Evolutionary conservation across 1,140 invertebrate species (phyloP).

Genomic region (Drosophila tsacasi): DNA sequence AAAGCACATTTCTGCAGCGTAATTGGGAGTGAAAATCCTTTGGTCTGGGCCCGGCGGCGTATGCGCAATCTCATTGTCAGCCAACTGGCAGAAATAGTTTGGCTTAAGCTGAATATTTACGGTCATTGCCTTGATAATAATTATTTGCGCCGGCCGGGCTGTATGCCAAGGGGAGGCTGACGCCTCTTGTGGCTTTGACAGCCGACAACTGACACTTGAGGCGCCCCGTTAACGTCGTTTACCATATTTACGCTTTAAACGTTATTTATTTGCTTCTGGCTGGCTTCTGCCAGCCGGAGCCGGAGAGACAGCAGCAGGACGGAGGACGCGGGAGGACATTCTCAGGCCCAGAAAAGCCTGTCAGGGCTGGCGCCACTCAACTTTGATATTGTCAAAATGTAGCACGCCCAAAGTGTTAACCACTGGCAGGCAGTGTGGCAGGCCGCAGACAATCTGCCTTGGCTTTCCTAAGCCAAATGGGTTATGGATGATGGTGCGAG

Average conservation of each 20-base stretch:
- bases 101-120: slow-evolving; percentile 9
- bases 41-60: slow-evolving; percentile 47
- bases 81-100: slow-evolving; percentile 19
- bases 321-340: neutral
- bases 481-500: slow-evolving; percentile 30
- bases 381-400: slow-evolving; percentile 72
- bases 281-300: slow-evolving; percentile 13
- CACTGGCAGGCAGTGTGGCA: slow-evolving; percentile 6
- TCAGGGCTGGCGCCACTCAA: slow-evolving; percentile 57
- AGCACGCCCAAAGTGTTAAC: slow-evolving; percentile 46
- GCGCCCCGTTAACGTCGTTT: slow-evolving; percentile 76
- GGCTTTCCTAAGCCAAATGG: slow-evolving; percentile 27
- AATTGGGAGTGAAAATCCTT: slow-evolving; percentile 56
- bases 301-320: neutral
- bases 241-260: slow-evolving; percentile 81
- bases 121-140: slow-evolving; percentile 25
- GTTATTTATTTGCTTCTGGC: slow-evolving; percentile 81
- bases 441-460: slow-evolving; percentile 31
- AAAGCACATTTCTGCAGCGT: slow-evolving; percentile 43
- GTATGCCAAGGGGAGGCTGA: slow-evolving; percentile 4
- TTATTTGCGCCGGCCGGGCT: slow-evolving; percentile 27
- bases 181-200: slow-evolving; percentile 62
- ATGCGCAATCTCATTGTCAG: slow-evolving; percentile 57
- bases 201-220: slow-evolving; percentile 78
- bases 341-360: slow-evolving; percentile 18